Evolutionary conservation across 2,888 invertebrate genomes (phyloP).

Genomic region (Epistrophella euchroma): DNA sequence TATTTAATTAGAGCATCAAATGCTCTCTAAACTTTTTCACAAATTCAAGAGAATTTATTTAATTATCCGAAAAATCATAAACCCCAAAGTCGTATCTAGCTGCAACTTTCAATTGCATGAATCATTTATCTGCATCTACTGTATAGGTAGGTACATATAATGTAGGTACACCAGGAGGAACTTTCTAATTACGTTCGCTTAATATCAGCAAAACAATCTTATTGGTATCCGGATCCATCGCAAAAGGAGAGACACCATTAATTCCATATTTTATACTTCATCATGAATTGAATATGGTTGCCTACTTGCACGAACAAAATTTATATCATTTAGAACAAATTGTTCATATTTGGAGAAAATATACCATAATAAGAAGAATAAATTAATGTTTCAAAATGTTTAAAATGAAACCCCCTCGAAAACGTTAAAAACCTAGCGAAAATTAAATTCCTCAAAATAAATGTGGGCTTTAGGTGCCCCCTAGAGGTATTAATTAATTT

Average conservation of each 20-base stretch:
- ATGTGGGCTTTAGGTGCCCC: too few species aligned
- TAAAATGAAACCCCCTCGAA: too few species aligned
- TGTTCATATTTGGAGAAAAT: not conserved
- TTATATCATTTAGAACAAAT: not conserved
- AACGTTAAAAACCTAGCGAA: too few species aligned
- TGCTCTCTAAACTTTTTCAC: not conserved
- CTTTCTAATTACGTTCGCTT: slow-evolving; percentile 61
- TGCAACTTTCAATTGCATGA: slow-evolving; percentile 28
- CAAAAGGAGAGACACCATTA: not conserved
- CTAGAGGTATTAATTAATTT: too few species aligned
- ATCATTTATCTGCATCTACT: slow-evolving; percentile 21
- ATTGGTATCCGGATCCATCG: slow-evolving; percentile 30
- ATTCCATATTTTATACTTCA: not conserved
- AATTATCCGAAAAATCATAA: not conserved
- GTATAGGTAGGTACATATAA: too few species aligned
- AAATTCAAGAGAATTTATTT: not conserved
- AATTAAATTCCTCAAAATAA: too few species aligned
- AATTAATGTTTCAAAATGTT: not conserved
- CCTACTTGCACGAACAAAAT: not conserved
- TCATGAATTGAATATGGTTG: not conserved
- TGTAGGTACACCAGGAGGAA: slow-evolving; percentile 21
- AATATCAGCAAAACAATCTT: slow-evolving; percentile 56
- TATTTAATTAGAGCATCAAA: not conserved
- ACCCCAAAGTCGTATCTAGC: not conserved
- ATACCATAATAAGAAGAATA: not conserved